These are phyloP conservation scores for Dysmachus trigonus DNA, from an alignment of 2,888 invertebrate species.

Conservation along the genomic window DNA sequence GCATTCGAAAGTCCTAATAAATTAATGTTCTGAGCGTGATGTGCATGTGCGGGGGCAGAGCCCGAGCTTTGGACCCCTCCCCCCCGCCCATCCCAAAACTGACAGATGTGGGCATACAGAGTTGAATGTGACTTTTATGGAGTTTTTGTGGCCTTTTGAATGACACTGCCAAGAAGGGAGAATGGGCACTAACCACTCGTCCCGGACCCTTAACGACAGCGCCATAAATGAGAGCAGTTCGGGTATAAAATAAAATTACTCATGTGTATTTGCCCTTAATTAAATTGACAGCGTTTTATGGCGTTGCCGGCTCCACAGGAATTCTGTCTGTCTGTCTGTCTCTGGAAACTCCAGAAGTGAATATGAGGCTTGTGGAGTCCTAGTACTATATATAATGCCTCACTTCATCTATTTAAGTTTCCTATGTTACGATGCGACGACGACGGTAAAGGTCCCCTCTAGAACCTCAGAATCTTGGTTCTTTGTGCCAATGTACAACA, in stretches of 20 bases:
- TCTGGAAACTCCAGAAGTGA: not conserved
- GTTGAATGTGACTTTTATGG: not conserved
- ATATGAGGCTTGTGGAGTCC: not conserved
- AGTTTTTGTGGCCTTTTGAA: conserved; percentile 15
- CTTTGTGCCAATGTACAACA: not conserved
- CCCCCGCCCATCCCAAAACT: not conserved
- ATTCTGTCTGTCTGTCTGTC: conserved; percentile 3
- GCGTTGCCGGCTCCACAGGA: conserved; percentile 1
- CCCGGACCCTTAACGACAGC: not conserved
- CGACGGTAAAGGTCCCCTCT: not conserved
- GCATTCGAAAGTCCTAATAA: conserved; percentile 23
- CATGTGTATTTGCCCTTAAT: conserved; percentile 29
- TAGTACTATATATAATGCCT: not conserved
- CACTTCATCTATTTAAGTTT: not conserved
- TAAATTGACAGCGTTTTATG: conserved; percentile 30
- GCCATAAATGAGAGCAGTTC: not conserved
- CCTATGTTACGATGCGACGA: not conserved
- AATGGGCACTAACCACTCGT: not conserved
- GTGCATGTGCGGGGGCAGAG: not conserved
- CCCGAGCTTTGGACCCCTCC: not conserved
- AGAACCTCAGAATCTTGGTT: not conserved
- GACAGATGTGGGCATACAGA: not conserved
- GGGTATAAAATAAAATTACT: conserved; percentile 27
- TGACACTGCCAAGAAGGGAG: not conserved
- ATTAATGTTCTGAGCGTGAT: not conserved